These are phyloP conservation scores for Lagodon rhomboides DNA, from an alignment of 2,797 vertebrate genomes.

Conservation along the genomic window DNA sequence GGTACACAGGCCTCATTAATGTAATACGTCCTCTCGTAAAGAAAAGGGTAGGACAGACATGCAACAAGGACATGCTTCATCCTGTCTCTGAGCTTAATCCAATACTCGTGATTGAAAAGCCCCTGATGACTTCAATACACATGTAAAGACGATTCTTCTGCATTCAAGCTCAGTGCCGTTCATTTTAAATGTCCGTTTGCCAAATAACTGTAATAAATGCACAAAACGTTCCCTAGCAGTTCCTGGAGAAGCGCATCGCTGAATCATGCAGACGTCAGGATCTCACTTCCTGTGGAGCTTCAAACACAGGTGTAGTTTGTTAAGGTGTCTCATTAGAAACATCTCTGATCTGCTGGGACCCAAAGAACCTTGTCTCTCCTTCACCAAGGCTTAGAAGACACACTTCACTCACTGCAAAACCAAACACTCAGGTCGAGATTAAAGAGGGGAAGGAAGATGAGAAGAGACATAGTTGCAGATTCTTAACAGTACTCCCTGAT, in stretches of 20 bases:
- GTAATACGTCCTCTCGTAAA: conserved; percentile 42
- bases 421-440: conserved; percentile 67
- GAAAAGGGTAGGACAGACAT: conserved; percentile 38
- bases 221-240: conserved; percentile 8
- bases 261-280: conserved; percentile 15
- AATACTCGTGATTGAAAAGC: conserved; percentile 27
- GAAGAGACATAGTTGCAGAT: conserved; percentile 60
- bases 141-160: conserved; percentile 7
- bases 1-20: conserved; percentile 54
- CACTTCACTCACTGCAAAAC: conserved; percentile 52
- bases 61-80: conserved; percentile 24
- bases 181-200: background rate
- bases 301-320: conserved; percentile 47
- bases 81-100: conserved; percentile 20
- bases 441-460: conserved; percentile 60
- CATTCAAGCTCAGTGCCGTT: background rate
- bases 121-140: background rate
- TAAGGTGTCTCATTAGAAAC: conserved; percentile 49
- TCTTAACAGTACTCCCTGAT: conserved; percentile 52
- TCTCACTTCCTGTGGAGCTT: conserved; percentile 42
- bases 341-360: conserved; percentile 56
- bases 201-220: background rate
- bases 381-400: conserved; percentile 60
- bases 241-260: background rate
- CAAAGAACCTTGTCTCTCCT: conserved; percentile 71